These are phyloP conservation scores for Ornithoptera priamus DNA, from an alignment of 2,888 invertebrate genomes.

Conservation along the genomic window DNA sequence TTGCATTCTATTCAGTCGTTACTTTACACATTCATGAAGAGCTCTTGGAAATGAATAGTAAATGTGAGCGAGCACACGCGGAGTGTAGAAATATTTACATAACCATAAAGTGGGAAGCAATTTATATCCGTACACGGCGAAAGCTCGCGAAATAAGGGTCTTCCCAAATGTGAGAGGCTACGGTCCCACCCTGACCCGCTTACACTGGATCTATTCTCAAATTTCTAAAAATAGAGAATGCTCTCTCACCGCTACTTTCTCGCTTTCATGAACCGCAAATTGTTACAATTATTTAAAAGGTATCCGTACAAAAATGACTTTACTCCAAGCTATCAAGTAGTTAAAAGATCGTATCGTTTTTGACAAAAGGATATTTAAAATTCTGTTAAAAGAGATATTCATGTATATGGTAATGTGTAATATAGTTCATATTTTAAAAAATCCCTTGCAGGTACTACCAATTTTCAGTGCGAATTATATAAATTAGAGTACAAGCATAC, in stretches of 20 bases:
- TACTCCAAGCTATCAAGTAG: neutral
- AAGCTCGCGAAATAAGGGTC: neutral
- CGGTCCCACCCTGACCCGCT: conserved; percentile 23
- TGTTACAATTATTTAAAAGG: neutral
- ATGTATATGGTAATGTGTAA: no score
- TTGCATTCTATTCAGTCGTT: neutral
- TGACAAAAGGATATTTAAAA: neutral
- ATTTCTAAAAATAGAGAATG: conserved; percentile 19
- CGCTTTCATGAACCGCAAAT: conserved; percentile 13
- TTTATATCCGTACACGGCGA: neutral
- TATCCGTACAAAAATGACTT: neutral
- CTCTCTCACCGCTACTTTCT: conserved; percentile 8
- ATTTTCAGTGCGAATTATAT: no score
- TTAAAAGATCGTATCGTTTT: neutral
- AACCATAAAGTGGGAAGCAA: conserved; percentile 14
- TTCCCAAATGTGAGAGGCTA: conserved; percentile 3
- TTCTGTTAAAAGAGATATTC: no score
- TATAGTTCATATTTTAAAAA: no score
- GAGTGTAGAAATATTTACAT: conserved; percentile 4
- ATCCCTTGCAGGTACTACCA: no score
- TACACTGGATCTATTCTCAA: conserved; percentile 14
- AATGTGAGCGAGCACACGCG: neutral
- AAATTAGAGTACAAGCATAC: no score
- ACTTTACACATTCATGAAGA: neutral
- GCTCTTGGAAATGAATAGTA: neutral